Evolutionary conservation across 2,113 vertebrate genomes (phyloP), one percentile per base, ranked within the genome.

Genomic region (Archocentrus centrarchus): DNA sequence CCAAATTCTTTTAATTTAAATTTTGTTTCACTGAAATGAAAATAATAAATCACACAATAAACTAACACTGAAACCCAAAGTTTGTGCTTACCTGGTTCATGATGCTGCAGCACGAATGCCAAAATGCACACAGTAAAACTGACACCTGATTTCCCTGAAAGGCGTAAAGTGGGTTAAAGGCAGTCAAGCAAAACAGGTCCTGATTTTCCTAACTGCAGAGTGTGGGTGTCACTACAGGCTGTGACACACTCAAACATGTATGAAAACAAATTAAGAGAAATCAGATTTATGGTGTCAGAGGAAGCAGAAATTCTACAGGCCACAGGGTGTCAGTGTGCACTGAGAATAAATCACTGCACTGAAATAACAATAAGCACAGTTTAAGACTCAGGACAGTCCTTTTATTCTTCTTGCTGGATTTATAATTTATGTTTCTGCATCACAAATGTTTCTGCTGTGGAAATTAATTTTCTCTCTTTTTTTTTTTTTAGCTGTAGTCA

Each of bases 71-170:
- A 32, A 32, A 73, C 2, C 53, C 1, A 7, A 73, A 55, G 47
- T n/a, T 27, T 3, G 17, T 3, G 6, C 76, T 89, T 55, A 90
- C 87, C 80, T 15, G 57, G 2, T 39, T 59, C 14, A 5, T 39
- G 27, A 62, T 39, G 81, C 14, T 39, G 81, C 30, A n/a, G 59
- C 18, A 32, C 2, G 2, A 66, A 24, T 5, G 24, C 5, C 1
- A 32, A 0, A 7, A 1, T 1, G 8, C 30, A 10, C 58, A 41
- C 59, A 39, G 11, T 20, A 11, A 7, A 50, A 62, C 8, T 7
- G 3, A 80, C 20, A 44, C 7, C 60, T 88, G 11, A 91, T 94
- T 94, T 91, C 14, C 86, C 70, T 90, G 73, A 64, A 1, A 18
- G 61, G 50, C 0, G 6, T 4, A 1, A 11, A 37, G 37, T 75